Evolutionary conservation across 1,140 invertebrate species (phyloP), one percentile per base, ranked within the genome.

Genomic region (Sitobion miscanthi): DNA sequence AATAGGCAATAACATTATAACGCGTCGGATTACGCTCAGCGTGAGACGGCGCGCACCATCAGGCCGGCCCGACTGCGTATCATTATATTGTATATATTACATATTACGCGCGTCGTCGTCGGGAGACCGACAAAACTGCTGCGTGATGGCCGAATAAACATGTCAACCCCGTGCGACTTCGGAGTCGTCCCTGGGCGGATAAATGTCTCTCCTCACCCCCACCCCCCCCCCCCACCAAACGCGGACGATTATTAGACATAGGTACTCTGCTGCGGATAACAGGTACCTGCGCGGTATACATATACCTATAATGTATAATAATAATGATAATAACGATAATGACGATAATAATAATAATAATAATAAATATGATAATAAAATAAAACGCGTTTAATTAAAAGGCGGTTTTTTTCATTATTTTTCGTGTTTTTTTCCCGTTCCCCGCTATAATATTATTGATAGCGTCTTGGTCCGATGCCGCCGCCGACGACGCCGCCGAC

Each of bases 371-470:
- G 89, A 62, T 62, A 62, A 90, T 90, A 90, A 90, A 90, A 49
- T 90, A 90, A 90, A 90, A 90, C 89, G 89, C 89, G 54, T 90
- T 90, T 90, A 90, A 90, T 90, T 90, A 90, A 90, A 90, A 62
- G 54, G 54, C 54, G 89, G 86, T 88, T 49, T 88, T 88, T 88
- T 88, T 88, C 25, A 17, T 69, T 69, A 69, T 14, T 69, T 69
- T 69, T 69, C 62, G 62, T 52, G 52, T 52, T 49, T n/a, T 87
- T 30, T n/a, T 14, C 11, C 3, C 42, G 25, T 6, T 14, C 14
- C 7, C 42, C 35, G 17, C 82, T 2, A 52, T 21, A 20, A 52
- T 21, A 20, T 47, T 2, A 20, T 4, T 20, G 38, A 82, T 11
- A 21, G n/a, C 38, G 38, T 85, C 82, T 85, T 21, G 77, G 38